phyloP scores from a whole-genome alignment of 2,888 invertebrate species.

The Synanthedon vespiformis region DNA sequence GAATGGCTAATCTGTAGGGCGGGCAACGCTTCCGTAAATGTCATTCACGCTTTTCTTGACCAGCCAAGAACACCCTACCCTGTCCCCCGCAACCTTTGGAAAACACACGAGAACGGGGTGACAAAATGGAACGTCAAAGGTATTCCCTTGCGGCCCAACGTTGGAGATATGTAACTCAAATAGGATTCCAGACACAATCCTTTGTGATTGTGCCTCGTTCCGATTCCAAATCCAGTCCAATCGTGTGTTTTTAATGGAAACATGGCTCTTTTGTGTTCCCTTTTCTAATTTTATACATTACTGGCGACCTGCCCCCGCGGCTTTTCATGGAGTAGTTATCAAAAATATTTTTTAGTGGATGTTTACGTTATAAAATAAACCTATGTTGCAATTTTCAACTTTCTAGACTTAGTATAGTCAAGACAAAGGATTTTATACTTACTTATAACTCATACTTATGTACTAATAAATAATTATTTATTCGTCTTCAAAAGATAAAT shows the following conservation, averaged over 20 bases:
- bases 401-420: no score
- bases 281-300: conserved; percentile 10
- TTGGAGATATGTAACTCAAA: conserved; percentile 17
- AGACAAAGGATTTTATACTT: no score
- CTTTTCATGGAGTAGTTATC: no score
- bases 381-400: no score
- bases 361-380: no score
- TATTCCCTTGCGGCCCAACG: conserved; percentile 15
- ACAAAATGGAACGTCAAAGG: conserved; percentile 9
- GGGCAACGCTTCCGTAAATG: conserved; percentile 53
- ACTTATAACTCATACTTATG: no score
- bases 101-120: conserved; percentile 14
- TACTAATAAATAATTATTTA: no score
- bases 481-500: no score
- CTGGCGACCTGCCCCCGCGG: no score
- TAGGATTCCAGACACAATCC: conserved; percentile 38
- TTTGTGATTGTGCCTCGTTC: conserved; percentile 42
- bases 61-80: conserved; percentile 20
- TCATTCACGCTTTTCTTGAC: conserved; percentile 36
- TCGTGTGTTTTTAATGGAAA: conserved; percentile 18
- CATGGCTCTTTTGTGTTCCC: conserved; percentile 17
- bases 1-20: conserved; percentile 48
- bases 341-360: no score
- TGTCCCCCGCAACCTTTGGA: conserved; percentile 8
- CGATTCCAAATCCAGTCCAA: conserved; percentile 34